Evolutionary conservation across 1,140 invertebrate species (phyloP).

Genomic region (Tetramorium simillimum): DNA sequence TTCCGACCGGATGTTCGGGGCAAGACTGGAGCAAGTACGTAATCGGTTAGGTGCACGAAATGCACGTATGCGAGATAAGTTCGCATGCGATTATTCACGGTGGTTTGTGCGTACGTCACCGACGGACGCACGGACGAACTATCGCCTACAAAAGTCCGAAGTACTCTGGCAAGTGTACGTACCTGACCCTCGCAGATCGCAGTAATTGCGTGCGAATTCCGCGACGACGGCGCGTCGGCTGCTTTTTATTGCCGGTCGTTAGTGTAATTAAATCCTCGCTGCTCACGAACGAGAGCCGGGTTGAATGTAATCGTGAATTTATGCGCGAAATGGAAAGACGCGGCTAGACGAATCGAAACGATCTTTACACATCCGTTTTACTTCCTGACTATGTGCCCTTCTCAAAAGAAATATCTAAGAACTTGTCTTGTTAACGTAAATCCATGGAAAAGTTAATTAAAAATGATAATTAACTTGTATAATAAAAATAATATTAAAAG

Average conservation of each 20-base stretch:
- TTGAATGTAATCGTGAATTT: constrained; percentile 59
- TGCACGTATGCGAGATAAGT: constrained; percentile 48
- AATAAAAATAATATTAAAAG: too few species aligned
- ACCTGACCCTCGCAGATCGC: constrained; percentile 67
- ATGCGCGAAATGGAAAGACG: constrained; percentile 53
- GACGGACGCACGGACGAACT: background rate
- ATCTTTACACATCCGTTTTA: background rate
- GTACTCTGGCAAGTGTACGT: constrained; percentile 16
- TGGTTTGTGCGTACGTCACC: constrained; percentile 47
- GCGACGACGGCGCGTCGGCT: constrained; percentile 71
- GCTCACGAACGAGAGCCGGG: constrained; percentile 45
- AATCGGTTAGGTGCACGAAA: constrained; percentile 15
- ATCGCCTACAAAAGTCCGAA: constrained; percentile 45
- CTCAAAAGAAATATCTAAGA: background rate
- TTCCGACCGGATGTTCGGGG: constrained; percentile 5
- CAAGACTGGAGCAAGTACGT: background rate
- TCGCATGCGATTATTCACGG: constrained; percentile 57
- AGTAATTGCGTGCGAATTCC: constrained; percentile 75
- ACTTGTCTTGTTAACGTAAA: background rate
- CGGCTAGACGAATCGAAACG: constrained; percentile 24
- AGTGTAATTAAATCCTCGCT: constrained; percentile 72
- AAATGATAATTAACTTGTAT: too few species aligned
- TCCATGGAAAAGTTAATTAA: background rate
- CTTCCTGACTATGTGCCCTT: background rate
- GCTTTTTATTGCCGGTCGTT: constrained; percentile 76